A percentile compares a stretch with the other conserved stretches of the same genome.
Conservation (phyloP, 2,113 vertebrate genomes). For the Promerops cafer region DNA sequence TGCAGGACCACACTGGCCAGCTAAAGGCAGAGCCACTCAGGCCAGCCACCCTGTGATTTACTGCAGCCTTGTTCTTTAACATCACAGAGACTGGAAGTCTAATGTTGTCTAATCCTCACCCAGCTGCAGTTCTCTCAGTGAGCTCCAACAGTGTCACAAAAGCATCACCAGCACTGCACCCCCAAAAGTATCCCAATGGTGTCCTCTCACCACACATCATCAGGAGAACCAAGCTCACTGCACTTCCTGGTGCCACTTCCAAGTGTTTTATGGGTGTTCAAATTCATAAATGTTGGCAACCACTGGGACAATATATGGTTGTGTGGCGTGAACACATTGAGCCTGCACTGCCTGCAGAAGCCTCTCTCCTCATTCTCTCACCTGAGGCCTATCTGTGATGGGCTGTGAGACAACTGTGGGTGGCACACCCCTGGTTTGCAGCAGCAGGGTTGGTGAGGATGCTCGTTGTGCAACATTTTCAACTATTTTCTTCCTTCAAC, state of each 20-base stretch:
- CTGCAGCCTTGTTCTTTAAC: neutral
- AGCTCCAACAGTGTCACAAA: neutral
- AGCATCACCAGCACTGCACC: neutral
- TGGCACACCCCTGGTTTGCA: neutral
- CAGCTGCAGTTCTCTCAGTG: neutral
- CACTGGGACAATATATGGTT: neutral
- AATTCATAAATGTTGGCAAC: neutral
- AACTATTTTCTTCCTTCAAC: conserved; percentile 8
- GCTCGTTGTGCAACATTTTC: neutral
- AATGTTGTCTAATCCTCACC: neutral
- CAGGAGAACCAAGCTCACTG: neutral
- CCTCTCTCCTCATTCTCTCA: neutral
- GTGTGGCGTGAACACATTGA: neutral
- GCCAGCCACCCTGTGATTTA: neutral
- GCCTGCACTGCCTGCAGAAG: neutral
- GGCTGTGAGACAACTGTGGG: neutral
- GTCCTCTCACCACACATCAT: neutral
- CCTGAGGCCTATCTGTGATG: neutral
- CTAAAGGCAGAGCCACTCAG: neutral
- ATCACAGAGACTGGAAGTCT: neutral
- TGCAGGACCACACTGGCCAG: neutral
- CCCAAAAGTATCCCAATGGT: neutral
- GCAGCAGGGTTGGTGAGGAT: neutral
- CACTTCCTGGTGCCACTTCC: neutral
- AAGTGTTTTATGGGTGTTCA: neutral